Conservation (phyloP, 2,797 vertebrate species). For the Amniataba percoides region DNA sequence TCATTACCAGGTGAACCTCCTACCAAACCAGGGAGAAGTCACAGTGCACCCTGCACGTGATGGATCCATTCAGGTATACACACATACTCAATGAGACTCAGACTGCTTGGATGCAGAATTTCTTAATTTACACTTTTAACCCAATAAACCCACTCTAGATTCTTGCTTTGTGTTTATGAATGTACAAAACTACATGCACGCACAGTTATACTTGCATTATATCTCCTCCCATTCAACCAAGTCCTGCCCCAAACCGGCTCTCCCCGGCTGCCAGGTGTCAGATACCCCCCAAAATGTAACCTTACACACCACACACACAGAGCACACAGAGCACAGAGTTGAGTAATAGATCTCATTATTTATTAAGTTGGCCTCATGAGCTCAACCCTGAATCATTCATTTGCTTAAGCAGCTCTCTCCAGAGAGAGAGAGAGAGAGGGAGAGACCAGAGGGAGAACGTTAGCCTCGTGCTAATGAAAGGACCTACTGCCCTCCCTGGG, state of each 20-base stretch:
- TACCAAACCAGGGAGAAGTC: constrained; percentile 87
- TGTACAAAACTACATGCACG: constrained; percentile 17
- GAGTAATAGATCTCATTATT: constrained; percentile 94
- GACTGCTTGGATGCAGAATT: neutral
- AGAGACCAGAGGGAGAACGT: constrained; percentile 56
- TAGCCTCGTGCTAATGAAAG: constrained; percentile 71
- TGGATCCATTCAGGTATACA: constrained; percentile 79
- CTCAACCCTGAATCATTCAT: constrained; percentile 95
- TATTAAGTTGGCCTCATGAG: constrained; percentile 93
- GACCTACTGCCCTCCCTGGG: constrained; percentile 34
- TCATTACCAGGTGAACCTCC: constrained; percentile 85
- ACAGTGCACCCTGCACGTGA: constrained; percentile 76
- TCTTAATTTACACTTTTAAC: neutral
- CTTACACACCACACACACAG: constrained; percentile 73
- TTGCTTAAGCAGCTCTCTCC: constrained; percentile 86
- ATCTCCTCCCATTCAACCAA: constrained; percentile 57
- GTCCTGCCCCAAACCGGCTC: constrained; percentile 53
- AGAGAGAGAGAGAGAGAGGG: constrained; percentile 54
- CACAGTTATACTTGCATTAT: constrained; percentile 18
- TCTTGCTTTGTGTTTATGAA: constrained; percentile 15
- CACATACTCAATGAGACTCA: neutral
- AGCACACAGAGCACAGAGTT: constrained; percentile 74
- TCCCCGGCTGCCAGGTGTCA: constrained; percentile 78
- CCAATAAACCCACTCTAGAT: neutral
- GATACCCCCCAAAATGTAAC: constrained; percentile 80